phyloP scores from a whole-genome alignment of 35 echinoderm and acorn worm genomes.

The Ophiothrix spiculata region DNA sequence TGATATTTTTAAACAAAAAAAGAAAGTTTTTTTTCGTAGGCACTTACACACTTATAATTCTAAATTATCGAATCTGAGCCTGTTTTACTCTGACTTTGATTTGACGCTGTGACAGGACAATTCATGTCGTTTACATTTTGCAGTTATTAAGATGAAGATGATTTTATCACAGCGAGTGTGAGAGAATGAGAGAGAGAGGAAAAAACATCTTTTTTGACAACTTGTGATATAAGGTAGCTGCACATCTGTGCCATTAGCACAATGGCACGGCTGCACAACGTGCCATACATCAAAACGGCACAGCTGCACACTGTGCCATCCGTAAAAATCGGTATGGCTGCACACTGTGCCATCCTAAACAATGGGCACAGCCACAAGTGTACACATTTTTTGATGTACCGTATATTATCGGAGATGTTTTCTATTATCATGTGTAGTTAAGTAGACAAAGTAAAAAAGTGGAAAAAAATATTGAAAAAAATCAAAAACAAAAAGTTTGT shows the following conservation, averaged over 20 bases:
- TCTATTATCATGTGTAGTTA: neutral
- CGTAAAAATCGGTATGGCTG: neutral
- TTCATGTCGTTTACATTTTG: neutral
- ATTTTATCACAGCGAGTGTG: no score
- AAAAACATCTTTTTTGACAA: slow-evolving; percentile 8
- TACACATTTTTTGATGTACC: slow-evolving; percentile 16
- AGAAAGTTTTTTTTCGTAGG: no score
- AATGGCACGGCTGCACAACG: no score
- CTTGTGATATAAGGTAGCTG: neutral
- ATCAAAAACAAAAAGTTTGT: neutral
- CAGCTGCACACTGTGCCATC: neutral
- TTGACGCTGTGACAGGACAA: neutral
- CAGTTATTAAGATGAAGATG: neutral
- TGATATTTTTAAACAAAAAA: no score
- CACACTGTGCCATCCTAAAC: no score
- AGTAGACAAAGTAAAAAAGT: neutral
- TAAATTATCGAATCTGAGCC: no score
- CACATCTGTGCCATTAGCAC: no score
- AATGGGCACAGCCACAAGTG: neutral
- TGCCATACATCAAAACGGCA: no score
- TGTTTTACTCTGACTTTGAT: neutral
- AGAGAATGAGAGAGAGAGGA: neutral
- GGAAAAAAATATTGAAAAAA: neutral
- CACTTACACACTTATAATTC: no score
- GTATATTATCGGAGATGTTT: slow-evolving; percentile 13